These are phyloP conservation scores for Odocoileus virginianus DNA, from an alignment of 2,113 vertebrate genomes.

Conservation along the genomic window DNA sequence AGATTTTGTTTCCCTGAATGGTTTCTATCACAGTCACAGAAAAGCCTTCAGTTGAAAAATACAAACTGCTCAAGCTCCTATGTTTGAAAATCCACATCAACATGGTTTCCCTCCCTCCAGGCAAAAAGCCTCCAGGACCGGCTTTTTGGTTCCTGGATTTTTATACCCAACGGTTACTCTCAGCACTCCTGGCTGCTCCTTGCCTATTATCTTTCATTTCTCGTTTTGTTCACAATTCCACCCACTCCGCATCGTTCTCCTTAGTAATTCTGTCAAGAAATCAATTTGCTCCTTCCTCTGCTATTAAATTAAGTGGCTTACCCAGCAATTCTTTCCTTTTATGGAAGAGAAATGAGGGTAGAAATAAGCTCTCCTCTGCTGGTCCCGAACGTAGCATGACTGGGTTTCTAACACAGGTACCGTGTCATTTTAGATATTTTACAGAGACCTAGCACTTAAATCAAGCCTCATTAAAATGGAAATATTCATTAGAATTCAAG, in stretches of 20 bases:
- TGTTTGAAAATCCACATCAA: background rate
- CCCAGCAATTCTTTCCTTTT: constrained; percentile 59
- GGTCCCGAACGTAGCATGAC: background rate
- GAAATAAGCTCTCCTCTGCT: background rate
- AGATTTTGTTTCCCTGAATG: background rate
- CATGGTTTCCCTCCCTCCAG: background rate
- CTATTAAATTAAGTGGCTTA: background rate
- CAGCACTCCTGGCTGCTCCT: background rate
- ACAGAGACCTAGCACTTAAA: background rate
- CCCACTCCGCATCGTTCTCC: constrained; percentile 46
- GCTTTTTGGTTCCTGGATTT: background rate
- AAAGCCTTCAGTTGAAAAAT: background rate
- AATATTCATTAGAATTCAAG: background rate
- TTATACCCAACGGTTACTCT: background rate
- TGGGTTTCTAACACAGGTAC: constrained; percentile 12
- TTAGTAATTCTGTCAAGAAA: constrained; percentile 55
- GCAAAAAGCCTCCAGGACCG: background rate
- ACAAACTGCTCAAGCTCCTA: background rate
- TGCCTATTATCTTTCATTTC: background rate
- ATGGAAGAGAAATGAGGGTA: constrained; percentile 40
- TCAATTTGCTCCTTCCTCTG: constrained; percentile 42
- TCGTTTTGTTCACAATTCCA: constrained; percentile 21
- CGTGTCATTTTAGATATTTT: background rate
- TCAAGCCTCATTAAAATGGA: constrained; percentile 37
- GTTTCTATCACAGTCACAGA: background rate